Evolutionary conservation across 2,797 vertebrate genomes (phyloP), one percentile per base, ranked within the genome.

Genomic region (Chiroxiphia lanceolata): DNA sequence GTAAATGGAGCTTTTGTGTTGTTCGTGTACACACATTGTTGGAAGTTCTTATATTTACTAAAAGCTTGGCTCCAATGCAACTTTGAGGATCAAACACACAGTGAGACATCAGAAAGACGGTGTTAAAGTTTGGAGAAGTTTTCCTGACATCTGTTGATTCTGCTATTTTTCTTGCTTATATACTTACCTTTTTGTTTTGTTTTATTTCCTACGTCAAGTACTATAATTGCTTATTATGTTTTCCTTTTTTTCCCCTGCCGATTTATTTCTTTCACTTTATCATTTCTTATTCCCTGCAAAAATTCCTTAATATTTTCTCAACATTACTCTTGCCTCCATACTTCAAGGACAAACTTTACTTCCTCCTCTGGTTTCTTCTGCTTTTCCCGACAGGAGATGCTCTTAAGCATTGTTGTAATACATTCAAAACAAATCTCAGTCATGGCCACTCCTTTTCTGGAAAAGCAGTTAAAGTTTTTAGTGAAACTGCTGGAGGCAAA

Each of bases 391-490:
- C 38, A 64, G 64, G 64, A 86, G 29, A 70, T 44, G 45, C 54
- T 76, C 40, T 88, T 91, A 64, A 88, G 50, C 47, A 42, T n/a
- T 76, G 65, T 65, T 83, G 29, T 79, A 70, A 40, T 34, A 40
- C 12, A 63, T 72, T 77, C n/a, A n/a, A 65, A 89, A 71, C 57
- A 70, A 93, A 61, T 65, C 27, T 47, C 42, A 77, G 57, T 86
- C 47, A 23, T 29, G 21, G 48, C 56, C 65, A 75, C 59, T 54
- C 21, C 67, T 92, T 72, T 85, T 84, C 83, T 91, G 82, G 75
- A 85, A 77, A 87, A 87, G 42, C 31, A 34, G 63, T 89, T 92
- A 20, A 93, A 63, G 36, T 75, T 95, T 80, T 77, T 83, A 89
- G 65, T 78, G 64, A 65, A 92, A 40, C 63, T 40, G 67, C 44